Conservation (phyloP, 1,140 invertebrate genomes). For the Drosophila bipectinata region DNA sequence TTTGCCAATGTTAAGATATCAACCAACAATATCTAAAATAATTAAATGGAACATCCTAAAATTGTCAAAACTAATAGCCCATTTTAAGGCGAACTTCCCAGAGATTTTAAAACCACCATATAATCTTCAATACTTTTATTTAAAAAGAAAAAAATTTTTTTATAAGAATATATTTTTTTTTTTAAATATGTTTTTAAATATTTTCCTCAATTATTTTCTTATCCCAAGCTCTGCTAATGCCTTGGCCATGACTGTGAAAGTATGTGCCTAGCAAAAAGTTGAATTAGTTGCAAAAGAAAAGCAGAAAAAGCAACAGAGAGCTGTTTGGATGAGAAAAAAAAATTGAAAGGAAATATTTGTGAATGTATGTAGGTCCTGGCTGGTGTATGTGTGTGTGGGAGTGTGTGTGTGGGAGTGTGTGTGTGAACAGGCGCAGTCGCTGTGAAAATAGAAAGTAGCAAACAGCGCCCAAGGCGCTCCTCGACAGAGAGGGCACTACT, state of each 20-base stretch:
- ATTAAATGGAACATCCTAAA: too few relatives aligned
- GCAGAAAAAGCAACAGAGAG: conserved; percentile 38
- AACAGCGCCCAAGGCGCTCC: conserved; percentile 63
- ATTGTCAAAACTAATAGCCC: too few relatives aligned
- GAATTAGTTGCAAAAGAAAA: conserved; percentile 75
- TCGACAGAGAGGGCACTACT: neutral
- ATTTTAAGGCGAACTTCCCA: too few relatives aligned
- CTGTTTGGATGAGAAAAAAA: conserved; percentile 1
- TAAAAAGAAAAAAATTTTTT: too few relatives aligned
- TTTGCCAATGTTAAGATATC: too few relatives aligned
- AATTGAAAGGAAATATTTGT: conserved; percentile 70
- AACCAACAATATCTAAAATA: too few relatives aligned
- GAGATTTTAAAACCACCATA: too few relatives aligned
- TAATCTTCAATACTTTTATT: too few relatives aligned
- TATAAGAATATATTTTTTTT: too few relatives aligned
- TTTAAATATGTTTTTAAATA: neutral
- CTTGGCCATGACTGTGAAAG: conserved; percentile 3
- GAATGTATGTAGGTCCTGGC: conserved; percentile 12
- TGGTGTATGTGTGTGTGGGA: conserved; percentile 1
- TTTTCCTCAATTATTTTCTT: neutral
- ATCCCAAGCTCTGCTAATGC: neutral
- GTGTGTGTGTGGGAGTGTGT: conserved; percentile 2
- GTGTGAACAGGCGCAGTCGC: conserved; percentile 66
- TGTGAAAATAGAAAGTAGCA: conserved; percentile 76
- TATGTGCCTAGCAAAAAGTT: conserved; percentile 43